A percentile compares a stretch with the other conserved stretches of the same genome.
Conservation (phyloP, 2,113 vertebrate genomes). For the Mirza zaza region DNA sequence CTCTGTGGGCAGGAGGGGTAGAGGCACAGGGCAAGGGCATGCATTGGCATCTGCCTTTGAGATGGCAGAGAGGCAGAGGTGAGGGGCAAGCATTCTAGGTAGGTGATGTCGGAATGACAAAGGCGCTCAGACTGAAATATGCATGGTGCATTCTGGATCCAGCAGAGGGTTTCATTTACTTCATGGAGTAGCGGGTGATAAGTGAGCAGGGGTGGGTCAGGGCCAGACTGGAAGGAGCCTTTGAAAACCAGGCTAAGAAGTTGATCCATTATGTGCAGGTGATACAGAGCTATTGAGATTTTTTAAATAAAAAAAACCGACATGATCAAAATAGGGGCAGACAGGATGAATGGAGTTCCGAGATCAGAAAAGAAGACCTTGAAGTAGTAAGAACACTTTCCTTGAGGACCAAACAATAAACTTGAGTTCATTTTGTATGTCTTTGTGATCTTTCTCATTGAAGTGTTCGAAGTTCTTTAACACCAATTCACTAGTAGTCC, state of each 20-base stretch:
- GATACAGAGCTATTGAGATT: background rate
- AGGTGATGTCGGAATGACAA: background rate
- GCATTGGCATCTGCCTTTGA: background rate
- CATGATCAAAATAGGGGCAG: background rate
- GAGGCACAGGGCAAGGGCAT: background rate
- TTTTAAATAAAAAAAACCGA: background rate
- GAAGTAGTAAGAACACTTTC: background rate
- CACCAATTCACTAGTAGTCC: slow-evolving; percentile 12
- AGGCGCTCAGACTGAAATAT: background rate
- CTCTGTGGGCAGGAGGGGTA: background rate
- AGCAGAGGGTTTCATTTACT: background rate
- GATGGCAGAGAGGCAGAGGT: background rate
- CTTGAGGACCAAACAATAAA: background rate
- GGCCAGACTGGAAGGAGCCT: background rate
- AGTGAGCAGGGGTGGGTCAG: background rate
- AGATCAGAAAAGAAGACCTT: slow-evolving; percentile 41
- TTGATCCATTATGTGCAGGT: background rate
- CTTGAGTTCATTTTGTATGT: background rate
- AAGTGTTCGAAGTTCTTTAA: background rate
- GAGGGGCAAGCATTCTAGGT: background rate
- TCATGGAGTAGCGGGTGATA: background rate
- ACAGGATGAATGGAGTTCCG: background rate
- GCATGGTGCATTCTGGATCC: background rate
- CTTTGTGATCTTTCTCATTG: background rate
- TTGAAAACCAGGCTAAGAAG: background rate